Conservation (phyloP, 2,113 vertebrate species). For the Channa maculata region DNA sequence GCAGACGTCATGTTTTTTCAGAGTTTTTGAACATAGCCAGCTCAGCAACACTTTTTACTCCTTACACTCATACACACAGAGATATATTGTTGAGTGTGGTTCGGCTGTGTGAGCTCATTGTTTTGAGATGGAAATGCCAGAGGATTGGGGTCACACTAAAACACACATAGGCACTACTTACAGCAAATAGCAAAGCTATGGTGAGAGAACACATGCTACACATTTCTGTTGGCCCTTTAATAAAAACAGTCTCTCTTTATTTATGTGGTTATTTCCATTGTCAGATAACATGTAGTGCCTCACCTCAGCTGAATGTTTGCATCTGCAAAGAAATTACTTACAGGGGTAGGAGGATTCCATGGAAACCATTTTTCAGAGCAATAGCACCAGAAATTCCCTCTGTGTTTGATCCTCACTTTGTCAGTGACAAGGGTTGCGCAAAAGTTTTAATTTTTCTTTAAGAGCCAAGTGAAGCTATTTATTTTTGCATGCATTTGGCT, state of each 20-base stretch:
- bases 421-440: background rate
- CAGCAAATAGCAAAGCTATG: constrained; percentile 23
- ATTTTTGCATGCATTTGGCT: too few species aligned
- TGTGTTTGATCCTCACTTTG: constrained; percentile 21
- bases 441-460: background rate
- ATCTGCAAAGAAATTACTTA: constrained; percentile 40
- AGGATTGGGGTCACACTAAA: constrained; percentile 66
- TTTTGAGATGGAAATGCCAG: constrained; percentile 80
- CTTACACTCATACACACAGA: constrained; percentile 52
- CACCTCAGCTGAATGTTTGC: constrained; percentile 4
- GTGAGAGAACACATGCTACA: constrained; percentile 6
- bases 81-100: constrained; percentile 69
- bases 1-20: constrained; percentile 66
- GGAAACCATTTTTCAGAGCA: constrained; percentile 62
- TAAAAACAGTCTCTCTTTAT: constrained; percentile 19
- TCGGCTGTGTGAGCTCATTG: constrained; percentile 78
- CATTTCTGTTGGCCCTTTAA: constrained; percentile 20
- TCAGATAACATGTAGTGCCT: constrained; percentile 17
- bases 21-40: constrained; percentile 49
- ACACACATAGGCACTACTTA: constrained; percentile 31
- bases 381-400: constrained; percentile 53
- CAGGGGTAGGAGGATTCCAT: constrained; percentile 55
- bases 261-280: constrained; percentile 28
- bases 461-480: too few species aligned
- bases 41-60: constrained; percentile 64